These are phyloP conservation scores for Alcis repandata DNA, from an alignment of 2,888 invertebrate genomes.

Conservation along the genomic window DNA sequence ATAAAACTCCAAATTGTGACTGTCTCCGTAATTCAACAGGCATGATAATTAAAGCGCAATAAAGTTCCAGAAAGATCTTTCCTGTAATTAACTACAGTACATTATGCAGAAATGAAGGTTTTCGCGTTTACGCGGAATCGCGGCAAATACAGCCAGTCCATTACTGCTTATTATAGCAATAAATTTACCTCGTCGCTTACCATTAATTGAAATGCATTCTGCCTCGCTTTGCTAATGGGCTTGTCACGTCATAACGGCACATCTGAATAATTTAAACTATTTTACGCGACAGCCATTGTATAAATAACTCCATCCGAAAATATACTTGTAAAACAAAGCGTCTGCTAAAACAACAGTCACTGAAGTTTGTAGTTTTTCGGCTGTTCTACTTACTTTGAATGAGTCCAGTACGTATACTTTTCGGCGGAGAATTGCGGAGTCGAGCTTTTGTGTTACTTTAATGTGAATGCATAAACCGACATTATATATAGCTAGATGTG, in stretches of 20 bases:
- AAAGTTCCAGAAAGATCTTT: constrained; percentile 22
- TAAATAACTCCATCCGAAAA: constrained; percentile 49
- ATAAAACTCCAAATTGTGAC: not conserved
- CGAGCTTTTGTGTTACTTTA: constrained; percentile 29
- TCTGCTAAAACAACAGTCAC: constrained; percentile 49
- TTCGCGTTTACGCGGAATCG: constrained; percentile 22
- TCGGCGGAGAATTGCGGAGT: constrained; percentile 16
- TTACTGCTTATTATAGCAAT: constrained; percentile 56
- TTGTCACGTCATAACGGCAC: constrained; percentile 55
- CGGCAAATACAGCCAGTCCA: constrained; percentile 28
- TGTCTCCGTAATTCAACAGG: constrained; percentile 8
- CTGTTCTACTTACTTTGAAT: constrained; percentile 53
- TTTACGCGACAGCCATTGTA: constrained; percentile 40
- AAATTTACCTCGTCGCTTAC: constrained; percentile 54
- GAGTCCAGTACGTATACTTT: constrained; percentile 40
- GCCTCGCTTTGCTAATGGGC: constrained; percentile 59
- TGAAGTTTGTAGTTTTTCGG: constrained; percentile 47
- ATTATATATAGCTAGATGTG: too few species aligned
- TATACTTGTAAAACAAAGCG: constrained; percentile 51
- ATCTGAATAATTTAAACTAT: constrained; percentile 48
- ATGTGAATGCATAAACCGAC: not conserved
- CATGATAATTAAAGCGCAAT: constrained; percentile 18
- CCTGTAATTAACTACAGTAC: constrained; percentile 19
- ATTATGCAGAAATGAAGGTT: constrained; percentile 24
- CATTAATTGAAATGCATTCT: constrained; percentile 72